Evolutionary conservation across 1,140 invertebrate genomes (phyloP).

Genomic region (Drepana arcuata): DNA sequence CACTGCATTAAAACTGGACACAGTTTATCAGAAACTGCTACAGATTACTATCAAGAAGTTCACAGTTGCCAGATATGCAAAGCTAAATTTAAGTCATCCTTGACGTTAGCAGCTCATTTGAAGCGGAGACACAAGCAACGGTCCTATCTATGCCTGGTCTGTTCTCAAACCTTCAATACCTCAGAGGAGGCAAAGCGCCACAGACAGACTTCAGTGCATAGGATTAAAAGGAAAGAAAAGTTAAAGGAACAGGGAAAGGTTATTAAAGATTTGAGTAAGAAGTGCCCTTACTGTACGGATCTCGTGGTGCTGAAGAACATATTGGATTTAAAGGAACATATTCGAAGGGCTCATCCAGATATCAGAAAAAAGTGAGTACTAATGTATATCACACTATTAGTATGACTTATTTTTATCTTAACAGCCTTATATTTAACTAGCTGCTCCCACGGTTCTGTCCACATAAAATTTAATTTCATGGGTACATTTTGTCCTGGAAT

Average conservation of each 20-base stretch:
- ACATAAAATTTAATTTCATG: too few species aligned
- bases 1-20: slow-evolving; percentile 75
- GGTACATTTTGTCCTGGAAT: too few species aligned
- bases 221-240: slow-evolving; percentile 68
- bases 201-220: slow-evolving; percentile 75
- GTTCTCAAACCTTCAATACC: slow-evolving; percentile 75
- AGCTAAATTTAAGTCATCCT: slow-evolving; percentile 72
- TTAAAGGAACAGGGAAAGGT: slow-evolving; percentile 45
- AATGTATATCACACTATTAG: too few species aligned
- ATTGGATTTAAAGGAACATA: slow-evolving; percentile 77
- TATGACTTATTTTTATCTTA: too few species aligned
- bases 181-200: slow-evolving; percentile 77
- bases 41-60: slow-evolving; percentile 77
- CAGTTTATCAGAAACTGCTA: slow-evolving; percentile 61
- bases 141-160: slow-evolving; percentile 79
- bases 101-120: slow-evolving; percentile 79
- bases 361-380: slow-evolving; percentile 54
- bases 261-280: slow-evolving; percentile 53
- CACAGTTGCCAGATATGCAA: slow-evolving; percentile 75
- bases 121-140: slow-evolving; percentile 71
- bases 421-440: too few species aligned
- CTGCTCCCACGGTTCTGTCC: too few species aligned
- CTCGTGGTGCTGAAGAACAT: slow-evolving; percentile 70
- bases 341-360: slow-evolving; percentile 76
- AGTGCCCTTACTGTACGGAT: slow-evolving; percentile 75